Evolutionary conservation across 2,888 invertebrate species (phyloP), one percentile per base, ranked within the genome.

Genomic region (Anthrax anthrax): DNA sequence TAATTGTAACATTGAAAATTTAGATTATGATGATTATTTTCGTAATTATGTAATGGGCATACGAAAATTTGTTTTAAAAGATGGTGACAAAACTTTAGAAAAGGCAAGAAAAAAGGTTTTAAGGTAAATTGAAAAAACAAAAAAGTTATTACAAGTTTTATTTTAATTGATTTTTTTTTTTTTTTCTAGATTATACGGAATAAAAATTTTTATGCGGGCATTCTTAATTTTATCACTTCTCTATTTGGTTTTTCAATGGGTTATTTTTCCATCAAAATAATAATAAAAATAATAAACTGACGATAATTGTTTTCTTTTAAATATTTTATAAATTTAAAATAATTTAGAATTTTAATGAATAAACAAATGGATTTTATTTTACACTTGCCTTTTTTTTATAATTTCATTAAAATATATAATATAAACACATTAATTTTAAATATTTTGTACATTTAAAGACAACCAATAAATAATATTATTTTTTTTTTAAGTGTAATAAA

Each of bases 11-110:
- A 69, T 84, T 40, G 72, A 72, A 5, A 69, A 72, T 17, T 71
- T 90, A 48, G 71, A 81, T 53, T 94, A 92, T 85, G 80, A 85
- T 42, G 66, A 74, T 0, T 94, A 91, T 57, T 74, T 91, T 17
- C 78, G 81, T 32, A 75, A 78, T 12, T 92, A 90, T 57, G 79
- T 88, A 67, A 70, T 87, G 53, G 94, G 92, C 0, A 86, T 91
- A 39, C 74, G 91, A 47, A 77, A 79, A 52, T 91, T 77, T 56
- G 76, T 89, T n/a, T 64, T 90, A 17, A 87, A 87, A 56, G 90
- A 91, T 55, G 74, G 75, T 17, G 65, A 77, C 0, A 76, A 77
- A 10, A 78, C 80, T 10, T 58, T 86, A 51, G 74, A 75, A 1
- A 67, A 69, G 13, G 84, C 85, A 1, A 72, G 77, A 55, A 73